A percentile compares a stretch with the other conserved stretches of the same genome.
phyloP scores from a whole-genome alignment of 2,888 invertebrate genomes.

The Odontocolon sp. region DNA sequence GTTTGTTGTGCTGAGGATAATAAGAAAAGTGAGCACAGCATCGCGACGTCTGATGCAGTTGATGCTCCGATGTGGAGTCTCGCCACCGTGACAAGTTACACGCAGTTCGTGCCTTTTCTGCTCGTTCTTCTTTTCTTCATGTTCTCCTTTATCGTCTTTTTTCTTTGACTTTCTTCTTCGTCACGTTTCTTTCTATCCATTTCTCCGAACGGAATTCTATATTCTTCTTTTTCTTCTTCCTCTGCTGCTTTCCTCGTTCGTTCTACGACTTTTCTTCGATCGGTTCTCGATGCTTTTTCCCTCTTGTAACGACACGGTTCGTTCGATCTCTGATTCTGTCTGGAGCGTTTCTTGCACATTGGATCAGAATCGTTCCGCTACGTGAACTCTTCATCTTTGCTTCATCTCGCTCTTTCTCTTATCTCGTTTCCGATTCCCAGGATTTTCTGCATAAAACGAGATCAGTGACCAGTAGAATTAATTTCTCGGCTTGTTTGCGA shows the following conservation, averaged over 20 bases:
- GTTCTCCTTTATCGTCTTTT: constrained; percentile 3
- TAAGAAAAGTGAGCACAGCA: constrained; percentile 50
- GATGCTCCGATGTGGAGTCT: constrained; percentile 46
- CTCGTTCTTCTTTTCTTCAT: constrained; percentile 23
- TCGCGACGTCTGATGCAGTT: constrained; percentile 42
- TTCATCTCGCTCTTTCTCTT: constrained; percentile 27
- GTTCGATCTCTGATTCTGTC: constrained; percentile 51
- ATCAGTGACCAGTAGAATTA: constrained; percentile 44
- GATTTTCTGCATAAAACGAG: constrained; percentile 28
- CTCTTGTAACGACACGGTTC: constrained; percentile 59
- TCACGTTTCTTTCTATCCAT: constrained; percentile 17
- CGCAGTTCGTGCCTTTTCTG: constrained; percentile 41
- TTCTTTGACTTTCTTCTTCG: no score
- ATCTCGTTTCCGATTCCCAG: constrained; percentile 49
- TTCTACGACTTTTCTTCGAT: constrained; percentile 55
- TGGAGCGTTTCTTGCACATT: constrained; percentile 36
- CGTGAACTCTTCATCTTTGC: constrained; percentile 45
- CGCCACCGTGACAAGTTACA: constrained; percentile 57
- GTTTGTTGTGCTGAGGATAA: constrained; percentile 13
- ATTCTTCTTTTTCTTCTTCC: constrained; percentile 12
- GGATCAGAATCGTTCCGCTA: constrained; percentile 46
- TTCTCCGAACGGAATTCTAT: constrained; percentile 26
- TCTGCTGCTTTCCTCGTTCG: constrained; percentile 26
- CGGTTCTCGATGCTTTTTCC: constrained; percentile 48
- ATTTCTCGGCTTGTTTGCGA: constrained; percentile 59